A percentile compares a stretch with the other conserved stretches of the same genome.
Conservation (phyloP, 2,888 invertebrate species). For the Melinopterus prodromus region DNA sequence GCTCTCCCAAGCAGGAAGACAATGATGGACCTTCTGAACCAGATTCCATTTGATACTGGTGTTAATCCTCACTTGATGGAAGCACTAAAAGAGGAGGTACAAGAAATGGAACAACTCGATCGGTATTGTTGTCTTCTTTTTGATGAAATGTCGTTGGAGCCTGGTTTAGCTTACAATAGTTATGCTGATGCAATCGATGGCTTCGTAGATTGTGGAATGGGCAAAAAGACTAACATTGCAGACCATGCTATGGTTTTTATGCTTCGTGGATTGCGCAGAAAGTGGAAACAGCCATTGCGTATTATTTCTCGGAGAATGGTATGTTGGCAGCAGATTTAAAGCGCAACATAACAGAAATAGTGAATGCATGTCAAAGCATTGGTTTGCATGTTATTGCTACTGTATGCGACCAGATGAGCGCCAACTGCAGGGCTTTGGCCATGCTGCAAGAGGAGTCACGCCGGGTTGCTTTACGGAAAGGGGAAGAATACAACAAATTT, state of each 20-base stretch:
- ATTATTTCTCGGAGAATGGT: constrained; percentile 28
- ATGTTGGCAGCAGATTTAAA: constrained; percentile 5
- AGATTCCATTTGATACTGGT: constrained; percentile 24
- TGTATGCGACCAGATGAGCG: no score
- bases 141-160: constrained; percentile 30
- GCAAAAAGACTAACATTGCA: constrained; percentile 29
- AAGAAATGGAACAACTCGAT: constrained; percentile 29
- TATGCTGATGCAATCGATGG: constrained; percentile 32
- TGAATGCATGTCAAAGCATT: background rate
- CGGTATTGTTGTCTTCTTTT: constrained; percentile 24
- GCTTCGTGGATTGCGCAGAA: constrained; percentile 26
- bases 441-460: no score
- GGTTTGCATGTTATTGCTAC: background rate
- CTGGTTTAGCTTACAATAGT: constrained; percentile 21
- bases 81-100: constrained; percentile 23
- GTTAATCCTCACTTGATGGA: constrained; percentile 29
- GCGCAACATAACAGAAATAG: background rate
- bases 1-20: constrained; percentile 28
- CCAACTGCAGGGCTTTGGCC: no score
- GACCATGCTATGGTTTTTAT: constrained; percentile 36
- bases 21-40: constrained; percentile 17
- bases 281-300: constrained; percentile 37
- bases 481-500: no score
- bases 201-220: constrained; percentile 33
- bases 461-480: no score